Conservation (phyloP, 2,888 invertebrate species). For the Clistopyga incitator region DNA sequence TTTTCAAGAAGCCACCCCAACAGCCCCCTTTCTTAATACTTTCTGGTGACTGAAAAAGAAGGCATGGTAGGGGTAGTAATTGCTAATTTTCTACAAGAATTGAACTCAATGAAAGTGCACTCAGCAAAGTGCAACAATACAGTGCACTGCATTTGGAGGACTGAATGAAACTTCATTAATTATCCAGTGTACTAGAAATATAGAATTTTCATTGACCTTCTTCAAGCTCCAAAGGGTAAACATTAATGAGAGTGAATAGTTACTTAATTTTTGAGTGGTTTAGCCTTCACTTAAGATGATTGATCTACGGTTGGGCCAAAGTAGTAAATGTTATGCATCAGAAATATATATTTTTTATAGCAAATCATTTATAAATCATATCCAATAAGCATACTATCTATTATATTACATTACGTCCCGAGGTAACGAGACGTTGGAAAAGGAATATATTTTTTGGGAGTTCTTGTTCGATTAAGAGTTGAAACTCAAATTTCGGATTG, state of each 20-base stretch:
- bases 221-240: not conserved
- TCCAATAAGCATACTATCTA: too few species aligned
- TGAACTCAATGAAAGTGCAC: conserved; percentile 1
- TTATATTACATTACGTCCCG: too few species aligned
- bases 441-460: too few species aligned
- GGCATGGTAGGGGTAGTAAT: not conserved
- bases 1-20: not conserved
- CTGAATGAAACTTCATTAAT: conserved; percentile 26
- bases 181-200: conserved; percentile 1
- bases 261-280: not conserved
- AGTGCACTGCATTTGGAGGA: not conserved
- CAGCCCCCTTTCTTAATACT: not conserved
- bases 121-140: conserved; percentile 3
- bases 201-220: conserved; percentile 3
- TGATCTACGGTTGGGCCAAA: too few species aligned
- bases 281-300: not conserved
- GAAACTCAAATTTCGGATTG: too few species aligned
- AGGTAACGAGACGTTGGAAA: too few species aligned
- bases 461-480: too few species aligned
- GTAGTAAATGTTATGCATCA: too few species aligned
- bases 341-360: too few species aligned
- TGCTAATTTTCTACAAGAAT: not conserved
- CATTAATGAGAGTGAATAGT: not conserved
- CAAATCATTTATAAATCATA: too few species aligned
- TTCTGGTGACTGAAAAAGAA: not conserved